Conservation (phyloP, 2,888 invertebrate species). For the Dione vanillae region DNA sequence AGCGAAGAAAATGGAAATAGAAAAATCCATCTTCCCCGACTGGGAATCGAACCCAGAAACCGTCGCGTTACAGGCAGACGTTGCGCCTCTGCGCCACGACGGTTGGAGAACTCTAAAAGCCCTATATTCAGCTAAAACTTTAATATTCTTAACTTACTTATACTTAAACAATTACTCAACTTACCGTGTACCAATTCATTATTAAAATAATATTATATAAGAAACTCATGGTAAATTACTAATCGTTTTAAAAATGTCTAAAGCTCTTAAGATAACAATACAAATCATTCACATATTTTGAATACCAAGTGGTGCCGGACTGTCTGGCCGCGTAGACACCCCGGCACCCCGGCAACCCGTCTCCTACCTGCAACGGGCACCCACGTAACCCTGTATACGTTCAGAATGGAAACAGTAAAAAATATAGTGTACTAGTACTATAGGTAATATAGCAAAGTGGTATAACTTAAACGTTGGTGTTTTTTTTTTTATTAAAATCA, state of each 20-base stretch:
- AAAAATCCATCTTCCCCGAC: too few species aligned
- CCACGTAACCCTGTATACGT: not conserved
- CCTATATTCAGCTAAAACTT: too few species aligned
- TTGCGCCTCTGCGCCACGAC: too few species aligned
- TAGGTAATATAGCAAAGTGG: not conserved
- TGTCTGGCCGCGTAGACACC: conserved; percentile 77
- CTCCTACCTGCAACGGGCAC: conserved; percentile 73
- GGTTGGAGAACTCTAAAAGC: too few species aligned
- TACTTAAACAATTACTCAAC: too few species aligned
- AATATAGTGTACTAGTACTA: conserved; percentile 57
- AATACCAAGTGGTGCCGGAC: conserved; percentile 69
- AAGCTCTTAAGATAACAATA: conserved; percentile 34
- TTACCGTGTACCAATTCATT: too few species aligned
- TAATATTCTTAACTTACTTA: too few species aligned
- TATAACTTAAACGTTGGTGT: not conserved
- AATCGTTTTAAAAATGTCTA: not conserved
- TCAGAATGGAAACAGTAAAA: conserved; percentile 63
- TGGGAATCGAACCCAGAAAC: too few species aligned
- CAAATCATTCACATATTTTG: conserved; percentile 48
- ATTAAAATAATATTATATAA: too few species aligned
- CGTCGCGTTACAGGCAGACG: too few species aligned
- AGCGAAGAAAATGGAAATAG: too few species aligned
- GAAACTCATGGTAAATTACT: not conserved
- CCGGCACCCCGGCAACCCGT: conserved; percentile 77
- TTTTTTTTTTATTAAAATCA: too few species aligned